Base-by-base conservation (phyloP, 2,113 vertebrate species). In the Pongo abelii region DNA sequence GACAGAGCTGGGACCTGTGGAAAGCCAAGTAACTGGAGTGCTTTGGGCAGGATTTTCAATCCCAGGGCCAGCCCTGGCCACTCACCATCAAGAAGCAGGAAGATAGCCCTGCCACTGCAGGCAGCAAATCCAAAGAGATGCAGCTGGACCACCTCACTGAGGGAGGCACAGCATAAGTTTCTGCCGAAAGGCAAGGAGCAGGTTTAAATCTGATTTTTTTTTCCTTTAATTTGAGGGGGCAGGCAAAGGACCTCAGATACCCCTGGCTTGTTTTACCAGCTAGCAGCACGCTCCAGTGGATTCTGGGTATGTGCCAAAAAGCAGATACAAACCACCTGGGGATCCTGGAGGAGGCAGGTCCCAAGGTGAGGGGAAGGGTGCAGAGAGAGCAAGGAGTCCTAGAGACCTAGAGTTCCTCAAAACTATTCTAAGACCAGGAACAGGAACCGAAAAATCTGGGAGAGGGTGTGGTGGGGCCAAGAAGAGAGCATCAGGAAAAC, bases 71-170 rank as follows among this genome's bases (percentile, higher is more conserved):
- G 8, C 18, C 8, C 40, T 0, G 2, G 25, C 43, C 38, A 5
- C 20, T 30, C 5, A 4, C 11, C n/a, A 25, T 17, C 1, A 7
- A 38, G 40, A 23, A 23, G 50, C 8, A 40, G 55, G 38, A 78
- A 17, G 0, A 4, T 27, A 13, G 22, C 52, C 25, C 48, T 78
- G 69, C 23, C 22, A 0, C 43, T 11, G 3, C 43, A 13, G 1
- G 8, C 5, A 25, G 59, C 7, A 32, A 1, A 43, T 4, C 25
- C 13, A 6, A 9, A 16, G 27, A 74, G 20, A 67, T 2, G 8
- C 22, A 52, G 50, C 0, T 6, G 43, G 69, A n/a, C 35, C 16
- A 12, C 16, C 22, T 81, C 46, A 5, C 8, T 13, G 4, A 70
- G 32, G 13, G 30, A 59, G 40, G 16, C 0, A 14, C 32, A 32